Evolutionary conservation across 2,797 vertebrate genomes (phyloP).

Genomic region (Moxostoma hubbsi): DNA sequence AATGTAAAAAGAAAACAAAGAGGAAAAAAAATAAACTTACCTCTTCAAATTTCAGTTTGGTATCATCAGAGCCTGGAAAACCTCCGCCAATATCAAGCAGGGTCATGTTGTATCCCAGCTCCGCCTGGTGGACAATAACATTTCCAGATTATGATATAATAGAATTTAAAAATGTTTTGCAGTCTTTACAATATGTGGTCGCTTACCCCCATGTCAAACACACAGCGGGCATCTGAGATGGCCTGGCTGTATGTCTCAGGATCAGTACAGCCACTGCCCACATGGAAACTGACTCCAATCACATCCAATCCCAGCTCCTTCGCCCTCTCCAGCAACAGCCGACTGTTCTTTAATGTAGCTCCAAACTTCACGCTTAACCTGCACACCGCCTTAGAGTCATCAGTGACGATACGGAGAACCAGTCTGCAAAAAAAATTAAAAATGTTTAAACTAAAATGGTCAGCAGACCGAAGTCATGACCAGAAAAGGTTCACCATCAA

Average conservation of each 20-base stretch:
- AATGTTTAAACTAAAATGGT: not conserved
- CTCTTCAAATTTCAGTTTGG: slow-evolving; percentile 96
- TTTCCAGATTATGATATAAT: slow-evolving; percentile 1
- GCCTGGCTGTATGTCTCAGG: slow-evolving; percentile 88
- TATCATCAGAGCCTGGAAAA: slow-evolving; percentile 93
- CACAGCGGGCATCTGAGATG: slow-evolving; percentile 91
- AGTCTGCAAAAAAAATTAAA: slow-evolving; percentile 74
- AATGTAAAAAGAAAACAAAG: not conserved
- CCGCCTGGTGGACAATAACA: slow-evolving; percentile 72
- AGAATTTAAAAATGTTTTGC: not conserved
- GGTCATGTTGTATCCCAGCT: slow-evolving; percentile 90
- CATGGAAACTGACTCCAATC: slow-evolving; percentile 96
- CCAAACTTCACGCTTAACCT: slow-evolving; percentile 96
- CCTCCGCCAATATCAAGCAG: slow-evolving; percentile 96
- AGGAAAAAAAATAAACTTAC: slow-evolving; percentile 67
- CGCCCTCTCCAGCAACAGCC: slow-evolving; percentile 88
- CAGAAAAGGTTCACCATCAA: too few relatives aligned
- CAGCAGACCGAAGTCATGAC: not conserved
- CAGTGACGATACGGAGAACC: slow-evolving; percentile 94
- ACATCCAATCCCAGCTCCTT: slow-evolving; percentile 89
- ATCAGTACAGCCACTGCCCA: slow-evolving; percentile 95
- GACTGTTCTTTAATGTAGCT: slow-evolving; percentile 88
- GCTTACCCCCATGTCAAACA: slow-evolving; percentile 96
- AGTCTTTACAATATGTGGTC: not conserved
- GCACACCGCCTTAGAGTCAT: slow-evolving; percentile 94